These are phyloP conservation scores for Drosophila parvula DNA, from an alignment of 1,140 invertebrate species.

Conservation along the genomic window DNA sequence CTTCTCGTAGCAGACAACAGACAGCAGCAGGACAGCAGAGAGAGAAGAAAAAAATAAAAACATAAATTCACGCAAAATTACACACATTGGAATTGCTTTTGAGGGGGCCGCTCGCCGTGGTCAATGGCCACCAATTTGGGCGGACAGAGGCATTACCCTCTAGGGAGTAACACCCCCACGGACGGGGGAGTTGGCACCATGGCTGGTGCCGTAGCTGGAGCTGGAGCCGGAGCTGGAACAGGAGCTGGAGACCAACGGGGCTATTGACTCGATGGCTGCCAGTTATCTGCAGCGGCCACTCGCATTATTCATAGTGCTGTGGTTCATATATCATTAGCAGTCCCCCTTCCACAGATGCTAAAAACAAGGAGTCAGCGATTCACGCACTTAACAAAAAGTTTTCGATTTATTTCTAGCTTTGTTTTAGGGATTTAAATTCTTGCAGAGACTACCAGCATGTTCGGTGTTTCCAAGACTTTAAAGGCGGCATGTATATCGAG, in stretches of 20 bases:
- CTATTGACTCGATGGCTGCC: constrained; percentile 53
- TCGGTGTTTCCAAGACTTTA: too few relatives aligned
- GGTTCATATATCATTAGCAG: constrained; percentile 37
- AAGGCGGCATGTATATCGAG: too few relatives aligned
- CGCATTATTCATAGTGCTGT: constrained; percentile 45
- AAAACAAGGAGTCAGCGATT: background rate
- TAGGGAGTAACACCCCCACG: constrained; percentile 5
- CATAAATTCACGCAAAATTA: constrained; percentile 78
- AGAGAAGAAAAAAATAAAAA: constrained; percentile 46
- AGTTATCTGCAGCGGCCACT: constrained; percentile 36
- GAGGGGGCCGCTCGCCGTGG: constrained; percentile 6
- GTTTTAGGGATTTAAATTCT: too few relatives aligned
- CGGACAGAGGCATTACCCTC: constrained; percentile 22
- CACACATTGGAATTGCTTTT: constrained; percentile 67
- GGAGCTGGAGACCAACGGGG: constrained; percentile 10
- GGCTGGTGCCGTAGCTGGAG: constrained; percentile 1
- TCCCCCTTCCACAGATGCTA: background rate
- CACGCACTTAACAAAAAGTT: constrained; percentile 4
- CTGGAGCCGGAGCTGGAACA: background rate
- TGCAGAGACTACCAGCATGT: background rate
- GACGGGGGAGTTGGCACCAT: background rate
- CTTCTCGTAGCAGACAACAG: background rate
- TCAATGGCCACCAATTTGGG: constrained; percentile 47
- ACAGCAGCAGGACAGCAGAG: background rate
- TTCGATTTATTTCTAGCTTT: too few relatives aligned